phyloP scores from a whole-genome alignment of 2,888 invertebrate genomes.

The Adelognathus sp. region DNA sequence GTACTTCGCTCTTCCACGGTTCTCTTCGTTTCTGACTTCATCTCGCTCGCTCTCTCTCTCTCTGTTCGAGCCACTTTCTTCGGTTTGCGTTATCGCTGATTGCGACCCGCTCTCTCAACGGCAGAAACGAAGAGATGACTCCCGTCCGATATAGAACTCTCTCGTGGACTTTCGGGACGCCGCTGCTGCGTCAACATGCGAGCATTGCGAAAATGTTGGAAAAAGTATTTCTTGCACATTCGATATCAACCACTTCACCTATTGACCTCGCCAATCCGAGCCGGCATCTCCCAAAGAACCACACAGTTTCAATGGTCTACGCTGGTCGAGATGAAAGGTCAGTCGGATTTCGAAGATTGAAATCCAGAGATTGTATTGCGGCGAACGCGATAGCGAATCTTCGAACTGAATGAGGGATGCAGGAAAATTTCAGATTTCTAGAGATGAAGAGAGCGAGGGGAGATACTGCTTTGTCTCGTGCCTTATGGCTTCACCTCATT shows the following conservation, averaged over 20 bases:
- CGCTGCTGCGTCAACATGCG: background rate
- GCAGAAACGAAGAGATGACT: constrained; percentile 32
- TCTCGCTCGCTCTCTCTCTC: too few species aligned
- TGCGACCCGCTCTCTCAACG: constrained; percentile 53
- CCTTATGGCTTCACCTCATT: too few species aligned
- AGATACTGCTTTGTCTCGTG: too few species aligned
- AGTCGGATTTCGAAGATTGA: background rate
- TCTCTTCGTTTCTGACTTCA: too few species aligned
- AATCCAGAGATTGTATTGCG: background rate
- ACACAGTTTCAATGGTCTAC: background rate
- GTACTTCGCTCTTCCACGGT: constrained; percentile 10
- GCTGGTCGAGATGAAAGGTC: background rate
- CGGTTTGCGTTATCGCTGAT: constrained; percentile 59
- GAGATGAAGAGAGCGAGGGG: too few species aligned
- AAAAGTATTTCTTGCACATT: constrained; percentile 41
- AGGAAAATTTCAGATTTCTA: background rate
- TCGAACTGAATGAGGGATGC: background rate
- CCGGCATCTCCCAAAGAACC: background rate
- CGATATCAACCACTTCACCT: constrained; percentile 40
- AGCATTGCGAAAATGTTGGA: background rate
- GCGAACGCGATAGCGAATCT: background rate
- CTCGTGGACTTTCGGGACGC: background rate
- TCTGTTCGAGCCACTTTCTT: constrained; percentile 41
- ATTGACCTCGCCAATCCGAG: constrained; percentile 15
- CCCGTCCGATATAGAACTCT: constrained; percentile 25